Conservation (phyloP, 1,140 invertebrate genomes). For the Mesaphorura yosii region DNA sequence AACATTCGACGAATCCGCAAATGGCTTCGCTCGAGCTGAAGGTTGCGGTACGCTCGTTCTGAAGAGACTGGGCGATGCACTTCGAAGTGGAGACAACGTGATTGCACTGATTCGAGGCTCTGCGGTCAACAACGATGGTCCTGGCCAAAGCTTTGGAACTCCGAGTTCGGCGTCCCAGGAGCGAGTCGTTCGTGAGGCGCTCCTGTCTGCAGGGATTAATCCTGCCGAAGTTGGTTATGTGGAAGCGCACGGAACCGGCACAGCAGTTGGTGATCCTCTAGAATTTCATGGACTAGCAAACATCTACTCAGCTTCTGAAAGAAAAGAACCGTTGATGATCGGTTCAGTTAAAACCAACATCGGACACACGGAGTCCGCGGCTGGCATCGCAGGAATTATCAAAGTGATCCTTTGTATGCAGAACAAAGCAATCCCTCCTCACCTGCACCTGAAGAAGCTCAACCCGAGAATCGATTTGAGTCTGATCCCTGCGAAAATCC, state of each 20-base stretch:
- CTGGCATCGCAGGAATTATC: slow-evolving; percentile 24
- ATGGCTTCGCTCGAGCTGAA: slow-evolving; percentile 14
- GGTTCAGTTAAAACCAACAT: slow-evolving; percentile 50
- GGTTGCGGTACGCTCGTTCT: slow-evolving; percentile 8
- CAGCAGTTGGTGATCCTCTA: slow-evolving; percentile 35
- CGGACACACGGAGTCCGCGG: slow-evolving; percentile 46
- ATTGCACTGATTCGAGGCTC: slow-evolving; percentile 7
- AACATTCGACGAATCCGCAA: slow-evolving; percentile 16
- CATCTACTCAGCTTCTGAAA: slow-evolving; percentile 37
- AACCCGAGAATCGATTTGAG: slow-evolving; percentile 11
- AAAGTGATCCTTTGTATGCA: slow-evolving; percentile 9
- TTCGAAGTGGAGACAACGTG: slow-evolving; percentile 8
- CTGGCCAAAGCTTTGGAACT: slow-evolving; percentile 9
- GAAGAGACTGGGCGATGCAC: slow-evolving; percentile 6
- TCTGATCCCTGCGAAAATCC: slow-evolving; percentile 11
- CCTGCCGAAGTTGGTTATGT: slow-evolving; percentile 42
- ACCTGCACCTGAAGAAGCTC: slow-evolving; percentile 4
- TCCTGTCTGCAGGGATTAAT: slow-evolving; percentile 40
- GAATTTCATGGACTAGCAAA: slow-evolving; percentile 39
- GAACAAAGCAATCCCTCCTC: slow-evolving; percentile 6
- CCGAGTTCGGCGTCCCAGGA: slow-evolving; percentile 34
- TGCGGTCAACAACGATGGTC: slow-evolving; percentile 7
- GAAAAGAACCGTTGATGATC: slow-evolving; percentile 38
- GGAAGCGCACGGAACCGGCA: slow-evolving; percentile 51
- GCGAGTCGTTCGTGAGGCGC: slow-evolving; percentile 40